Conservation (phyloP, 37 sponge, comb jelly and placozoan species). For the Ephydatia muelleri region DNA sequence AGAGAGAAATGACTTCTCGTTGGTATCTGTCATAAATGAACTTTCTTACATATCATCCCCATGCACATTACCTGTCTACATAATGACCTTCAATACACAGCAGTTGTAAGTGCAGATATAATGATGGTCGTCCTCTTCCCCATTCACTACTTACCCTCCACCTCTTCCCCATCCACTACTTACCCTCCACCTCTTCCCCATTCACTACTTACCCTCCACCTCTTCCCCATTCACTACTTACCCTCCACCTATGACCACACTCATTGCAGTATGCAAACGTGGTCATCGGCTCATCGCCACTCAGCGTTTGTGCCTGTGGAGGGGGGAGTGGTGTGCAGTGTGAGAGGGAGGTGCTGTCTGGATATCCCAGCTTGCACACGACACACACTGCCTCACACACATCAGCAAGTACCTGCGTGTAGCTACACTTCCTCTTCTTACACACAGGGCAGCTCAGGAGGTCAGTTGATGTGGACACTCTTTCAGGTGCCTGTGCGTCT, state of each 20-base stretch:
- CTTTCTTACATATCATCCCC: no score
- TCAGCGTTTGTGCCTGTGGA: conserved; percentile 86
- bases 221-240: conserved; percentile 51
- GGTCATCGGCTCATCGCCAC: conserved; percentile 99
- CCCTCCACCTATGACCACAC: conserved; percentile 98
- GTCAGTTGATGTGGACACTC: conserved; percentile 78
- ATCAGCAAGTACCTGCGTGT: conserved; percentile 82
- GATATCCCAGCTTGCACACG: background rate
- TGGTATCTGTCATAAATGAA: no score
- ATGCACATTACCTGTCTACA: no score
- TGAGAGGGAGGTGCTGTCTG: background rate
- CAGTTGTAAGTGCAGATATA: no score
- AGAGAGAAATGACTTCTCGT: no score
- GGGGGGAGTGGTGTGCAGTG: background rate
- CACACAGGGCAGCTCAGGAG: conserved; percentile 89
- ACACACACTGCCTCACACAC: background rate
- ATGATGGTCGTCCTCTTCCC: no score
- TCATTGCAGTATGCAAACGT: conserved; percentile 92
- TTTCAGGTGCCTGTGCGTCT: conserved; percentile 85
- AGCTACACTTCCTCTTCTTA: conserved; percentile 84
- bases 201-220: background rate
- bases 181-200: background rate
- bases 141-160: no score
- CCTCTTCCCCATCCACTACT: background rate
- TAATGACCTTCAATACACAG: no score